phyloP scores from a whole-genome alignment of 1,140 invertebrate species.

The Drosophila sp. region DNA sequence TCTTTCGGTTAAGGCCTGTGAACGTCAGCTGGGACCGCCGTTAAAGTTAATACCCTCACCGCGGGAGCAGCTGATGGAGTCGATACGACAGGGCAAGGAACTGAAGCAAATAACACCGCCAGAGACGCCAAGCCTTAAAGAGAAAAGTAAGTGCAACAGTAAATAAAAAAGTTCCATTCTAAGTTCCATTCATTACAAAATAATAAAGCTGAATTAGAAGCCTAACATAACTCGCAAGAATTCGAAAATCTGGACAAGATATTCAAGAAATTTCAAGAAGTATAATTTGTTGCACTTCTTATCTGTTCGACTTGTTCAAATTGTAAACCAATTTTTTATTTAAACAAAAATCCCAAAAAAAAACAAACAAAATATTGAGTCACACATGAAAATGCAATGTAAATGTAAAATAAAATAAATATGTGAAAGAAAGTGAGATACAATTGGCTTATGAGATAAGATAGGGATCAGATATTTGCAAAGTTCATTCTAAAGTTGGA shows the following conservation, averaged over 20 bases:
- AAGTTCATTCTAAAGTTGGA: not conserved
- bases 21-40: conserved; percentile 93
- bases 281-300: conserved; percentile 11
- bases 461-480: conserved; percentile 4
- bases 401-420: conserved; percentile 12
- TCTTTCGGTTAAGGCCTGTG: conserved; percentile 90
- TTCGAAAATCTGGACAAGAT: not conserved
- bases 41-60: conserved; percentile 89
- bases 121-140: conserved; percentile 59
- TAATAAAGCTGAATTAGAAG: not conserved
- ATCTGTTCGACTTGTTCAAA: conserved; percentile 2
- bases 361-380: not conserved
- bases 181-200: too few species aligned
- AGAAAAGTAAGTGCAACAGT: conserved; percentile 75
- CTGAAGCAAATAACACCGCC: conserved; percentile 87
- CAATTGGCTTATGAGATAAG: not conserved
- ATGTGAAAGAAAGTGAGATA: conserved; percentile 1
- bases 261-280: conserved; percentile 11
- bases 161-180: too few species aligned
- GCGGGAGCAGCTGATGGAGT: conserved; percentile 94
- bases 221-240: not conserved
- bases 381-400: not conserved
- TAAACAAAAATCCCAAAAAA: not conserved
- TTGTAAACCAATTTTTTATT: not conserved
- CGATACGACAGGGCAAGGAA: conserved; percentile 92